Evolutionary conservation across 2,797 vertebrate genomes (phyloP).

Genomic region (Chromis chromis): DNA sequence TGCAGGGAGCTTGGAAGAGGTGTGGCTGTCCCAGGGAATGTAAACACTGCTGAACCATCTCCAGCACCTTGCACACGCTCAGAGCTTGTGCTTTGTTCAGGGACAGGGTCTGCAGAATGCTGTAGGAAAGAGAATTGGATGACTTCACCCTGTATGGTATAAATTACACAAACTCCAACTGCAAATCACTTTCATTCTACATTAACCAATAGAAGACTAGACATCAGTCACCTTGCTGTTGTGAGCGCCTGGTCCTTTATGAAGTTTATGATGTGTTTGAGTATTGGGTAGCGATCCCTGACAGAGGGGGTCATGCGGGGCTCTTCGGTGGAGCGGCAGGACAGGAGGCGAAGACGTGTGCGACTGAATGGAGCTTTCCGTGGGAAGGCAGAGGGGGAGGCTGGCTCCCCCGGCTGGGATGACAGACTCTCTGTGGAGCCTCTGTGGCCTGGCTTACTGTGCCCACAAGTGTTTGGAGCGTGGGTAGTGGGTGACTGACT

Average conservation of each 20-base stretch:
- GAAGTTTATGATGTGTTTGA: slow-evolving; percentile 92
- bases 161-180: background rate
- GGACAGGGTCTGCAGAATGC: slow-evolving; percentile 92
- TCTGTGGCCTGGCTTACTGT: slow-evolving; percentile 66
- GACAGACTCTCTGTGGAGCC: slow-evolving; percentile 80
- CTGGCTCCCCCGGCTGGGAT: slow-evolving; percentile 82
- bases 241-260: slow-evolving; percentile 93
- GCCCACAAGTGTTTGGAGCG: slow-evolving; percentile 58
- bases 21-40: slow-evolving; percentile 91
- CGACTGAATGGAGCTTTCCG: slow-evolving; percentile 89
- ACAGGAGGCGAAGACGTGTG: slow-evolving; percentile 93
- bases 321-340: slow-evolving; percentile 94
- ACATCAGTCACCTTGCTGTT: slow-evolving; percentile 83
- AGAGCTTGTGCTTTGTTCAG: slow-evolving; percentile 92
- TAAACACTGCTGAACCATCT: slow-evolving; percentile 89
- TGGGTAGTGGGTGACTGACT: slow-evolving; percentile 46
- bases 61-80: slow-evolving; percentile 90
- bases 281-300: slow-evolving; percentile 91
- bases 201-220: background rate
- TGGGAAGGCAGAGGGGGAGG: slow-evolving; percentile 87
- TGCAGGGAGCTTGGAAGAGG: slow-evolving; percentile 92
- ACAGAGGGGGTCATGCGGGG: slow-evolving; percentile 86
- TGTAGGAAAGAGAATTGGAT: slow-evolving; percentile 59
- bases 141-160: background rate
- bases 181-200: background rate